These are phyloP conservation scores for Harpegnathos saltator DNA, from an alignment of 1,140 invertebrate species.

Conservation along the genomic window DNA sequence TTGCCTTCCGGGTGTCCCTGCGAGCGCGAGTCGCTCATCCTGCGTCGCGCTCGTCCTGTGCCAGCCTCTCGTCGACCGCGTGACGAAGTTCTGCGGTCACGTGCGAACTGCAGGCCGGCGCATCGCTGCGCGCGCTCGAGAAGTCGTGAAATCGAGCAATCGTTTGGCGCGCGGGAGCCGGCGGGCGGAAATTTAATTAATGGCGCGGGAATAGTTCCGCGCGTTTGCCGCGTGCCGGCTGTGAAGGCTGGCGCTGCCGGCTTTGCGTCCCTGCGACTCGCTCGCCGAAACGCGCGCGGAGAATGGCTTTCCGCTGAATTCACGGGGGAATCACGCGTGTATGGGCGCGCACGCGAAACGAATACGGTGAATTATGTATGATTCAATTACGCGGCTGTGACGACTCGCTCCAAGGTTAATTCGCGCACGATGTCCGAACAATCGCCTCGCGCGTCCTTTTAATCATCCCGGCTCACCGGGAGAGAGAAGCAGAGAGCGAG, in stretches of 20 bases:
- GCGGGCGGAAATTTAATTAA: constrained; percentile 65
- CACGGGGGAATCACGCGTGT: background rate
- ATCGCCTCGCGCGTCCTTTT: constrained; percentile 18
- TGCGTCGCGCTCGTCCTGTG: constrained; percentile 44
- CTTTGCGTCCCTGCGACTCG: background rate
- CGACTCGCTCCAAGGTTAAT: constrained; percentile 25
- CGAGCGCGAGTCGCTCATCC: too few relatives aligned
- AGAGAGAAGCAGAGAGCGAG: too few relatives aligned
- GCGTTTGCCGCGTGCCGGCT: constrained; percentile 1
- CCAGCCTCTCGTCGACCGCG: constrained; percentile 14
- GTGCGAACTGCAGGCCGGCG: constrained; percentile 26
- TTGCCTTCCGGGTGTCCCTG: too few relatives aligned
- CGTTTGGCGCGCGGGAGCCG: constrained; percentile 22
- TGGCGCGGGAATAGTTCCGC: constrained; percentile 38
- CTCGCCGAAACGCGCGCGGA: background rate
- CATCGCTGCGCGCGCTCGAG: constrained; percentile 22
- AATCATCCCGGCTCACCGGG: background rate
- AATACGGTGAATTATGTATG: constrained; percentile 21
- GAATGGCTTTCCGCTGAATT: constrained; percentile 31
- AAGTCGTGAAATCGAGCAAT: constrained; percentile 58
- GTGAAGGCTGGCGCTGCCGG: background rate
- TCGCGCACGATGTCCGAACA: constrained; percentile 13
- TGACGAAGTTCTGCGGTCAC: constrained; percentile 54
- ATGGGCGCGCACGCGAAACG: background rate
- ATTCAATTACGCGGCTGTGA: constrained; percentile 31